Conservation (phyloP, 2,113 vertebrate genomes). For the Catharus minimus region DNA sequence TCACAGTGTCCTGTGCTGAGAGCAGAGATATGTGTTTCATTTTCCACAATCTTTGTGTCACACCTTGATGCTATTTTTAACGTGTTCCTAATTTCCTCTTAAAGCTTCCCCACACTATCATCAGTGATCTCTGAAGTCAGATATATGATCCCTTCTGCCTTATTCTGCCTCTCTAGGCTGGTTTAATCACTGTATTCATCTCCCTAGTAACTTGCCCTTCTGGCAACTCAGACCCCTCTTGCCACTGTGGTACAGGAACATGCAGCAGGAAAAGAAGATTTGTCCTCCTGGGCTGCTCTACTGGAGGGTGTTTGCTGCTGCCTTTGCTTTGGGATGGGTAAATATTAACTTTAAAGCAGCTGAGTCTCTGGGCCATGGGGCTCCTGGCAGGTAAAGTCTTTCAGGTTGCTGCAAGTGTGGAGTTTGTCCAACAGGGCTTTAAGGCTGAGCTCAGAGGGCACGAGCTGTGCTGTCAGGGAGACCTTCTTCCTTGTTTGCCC, state of each 20-base stretch:
- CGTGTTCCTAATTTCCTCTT: slow-evolving; percentile 51
- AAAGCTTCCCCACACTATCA: neutral
- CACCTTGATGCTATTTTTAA: slow-evolving; percentile 41
- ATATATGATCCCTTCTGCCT: neutral
- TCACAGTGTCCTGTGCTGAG: neutral
- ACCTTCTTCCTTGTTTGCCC: neutral
- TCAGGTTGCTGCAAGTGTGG: neutral
- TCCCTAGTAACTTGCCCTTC: neutral
- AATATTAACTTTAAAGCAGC: neutral
- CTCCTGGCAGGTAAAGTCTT: neutral
- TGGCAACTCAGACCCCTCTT: neutral
- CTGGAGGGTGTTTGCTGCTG: slow-evolving; percentile 1
- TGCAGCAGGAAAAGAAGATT: neutral
- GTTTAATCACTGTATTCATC: neutral
- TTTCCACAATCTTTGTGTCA: slow-evolving; percentile 19
- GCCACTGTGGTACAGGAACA: neutral
- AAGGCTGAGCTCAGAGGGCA: neutral
- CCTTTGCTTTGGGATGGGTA: neutral
- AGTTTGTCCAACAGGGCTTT: neutral
- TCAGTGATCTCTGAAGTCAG: neutral
- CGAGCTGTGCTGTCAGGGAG: neutral
- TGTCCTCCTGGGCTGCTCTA: neutral
- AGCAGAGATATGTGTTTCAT: slow-evolving; percentile 55
- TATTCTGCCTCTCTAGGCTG: neutral
- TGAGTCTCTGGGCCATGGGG: neutral